Conservation (phyloP, 2,797 vertebrate genomes). For the Sebastolobus alascanus region DNA sequence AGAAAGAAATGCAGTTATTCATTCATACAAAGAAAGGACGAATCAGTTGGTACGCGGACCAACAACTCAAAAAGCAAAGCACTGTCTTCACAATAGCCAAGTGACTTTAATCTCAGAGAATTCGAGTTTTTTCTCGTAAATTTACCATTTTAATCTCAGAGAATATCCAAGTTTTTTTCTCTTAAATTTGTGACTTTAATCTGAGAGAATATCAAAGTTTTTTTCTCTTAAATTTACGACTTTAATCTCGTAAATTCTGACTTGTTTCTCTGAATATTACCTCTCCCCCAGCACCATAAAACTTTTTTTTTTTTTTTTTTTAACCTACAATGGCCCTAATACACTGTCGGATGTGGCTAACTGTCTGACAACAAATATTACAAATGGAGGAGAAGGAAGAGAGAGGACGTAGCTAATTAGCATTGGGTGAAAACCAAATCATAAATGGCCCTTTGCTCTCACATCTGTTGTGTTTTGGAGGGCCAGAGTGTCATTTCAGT, state of each 20-base stretch:
- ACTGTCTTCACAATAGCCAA: too few relatives aligned
- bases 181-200: neutral
- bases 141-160: too few relatives aligned
- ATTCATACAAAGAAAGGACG: neutral
- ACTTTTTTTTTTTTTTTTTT: too few relatives aligned
- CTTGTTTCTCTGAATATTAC: neutral
- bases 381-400: neutral
- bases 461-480: neutral
- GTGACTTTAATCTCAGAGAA: too few relatives aligned
- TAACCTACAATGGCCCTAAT: too few relatives aligned
- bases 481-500: constrained; percentile 44
- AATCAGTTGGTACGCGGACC: too few relatives aligned
- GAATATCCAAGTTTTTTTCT: neutral
- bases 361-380: neutral
- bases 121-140: too few relatives aligned
- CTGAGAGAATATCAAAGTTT: neutral
- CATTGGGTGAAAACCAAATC: constrained; percentile 50
- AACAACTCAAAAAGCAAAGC: too few relatives aligned
- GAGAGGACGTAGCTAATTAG: constrained; percentile 56
- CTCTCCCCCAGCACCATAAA: neutral
- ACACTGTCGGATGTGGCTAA: too few relatives aligned
- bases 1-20: neutral
- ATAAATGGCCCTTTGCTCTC: constrained; percentile 38
- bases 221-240: too few relatives aligned
- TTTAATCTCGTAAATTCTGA: too few relatives aligned